These are phyloP conservation scores for Synanceia verrucosa DNA, from an alignment of 2,797 vertebrate genomes.

Conservation along the genomic window DNA sequence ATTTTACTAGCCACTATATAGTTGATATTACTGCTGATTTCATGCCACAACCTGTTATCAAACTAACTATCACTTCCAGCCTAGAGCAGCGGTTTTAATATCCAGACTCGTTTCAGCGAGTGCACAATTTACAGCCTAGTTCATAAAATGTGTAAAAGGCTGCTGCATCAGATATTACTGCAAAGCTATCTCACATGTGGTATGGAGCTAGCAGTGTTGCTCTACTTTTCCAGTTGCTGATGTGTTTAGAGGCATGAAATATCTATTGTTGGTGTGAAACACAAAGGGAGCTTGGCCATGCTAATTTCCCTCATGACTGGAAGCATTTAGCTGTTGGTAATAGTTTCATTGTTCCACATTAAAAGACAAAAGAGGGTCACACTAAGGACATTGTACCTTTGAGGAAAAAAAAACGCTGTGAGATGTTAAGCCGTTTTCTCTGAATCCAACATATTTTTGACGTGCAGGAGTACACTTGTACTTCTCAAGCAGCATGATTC, in stretches of 20 bases:
- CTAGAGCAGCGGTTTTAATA: conserved; percentile 25
- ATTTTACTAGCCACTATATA: background rate
- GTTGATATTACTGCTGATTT: background rate
- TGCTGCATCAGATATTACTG: conserved; percentile 48
- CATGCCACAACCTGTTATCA: conserved; percentile 7
- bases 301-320: conserved; percentile 52
- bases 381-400: conserved; percentile 19
- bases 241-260: conserved; percentile 40
- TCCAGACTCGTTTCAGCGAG: conserved; percentile 31
- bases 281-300: conserved; percentile 32
- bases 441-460: conserved; percentile 11
- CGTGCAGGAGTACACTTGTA: background rate
- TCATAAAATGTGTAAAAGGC: conserved; percentile 51
- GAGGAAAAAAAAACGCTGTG: conserved; percentile 4
- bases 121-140: conserved; percentile 38
- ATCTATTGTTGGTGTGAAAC: conserved; percentile 36
- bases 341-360: conserved; percentile 49
- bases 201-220: conserved; percentile 3
- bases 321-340: conserved; percentile 41
- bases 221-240: conserved; percentile 21
- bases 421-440: conserved; percentile 7
- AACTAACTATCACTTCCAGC: conserved; percentile 4
- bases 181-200: conserved; percentile 12
- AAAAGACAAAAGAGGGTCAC: conserved; percentile 40
- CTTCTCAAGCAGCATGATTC: conserved; percentile 9